Conservation (phyloP, 2,797 vertebrate genomes). For the Eremophila alpestris region DNA sequence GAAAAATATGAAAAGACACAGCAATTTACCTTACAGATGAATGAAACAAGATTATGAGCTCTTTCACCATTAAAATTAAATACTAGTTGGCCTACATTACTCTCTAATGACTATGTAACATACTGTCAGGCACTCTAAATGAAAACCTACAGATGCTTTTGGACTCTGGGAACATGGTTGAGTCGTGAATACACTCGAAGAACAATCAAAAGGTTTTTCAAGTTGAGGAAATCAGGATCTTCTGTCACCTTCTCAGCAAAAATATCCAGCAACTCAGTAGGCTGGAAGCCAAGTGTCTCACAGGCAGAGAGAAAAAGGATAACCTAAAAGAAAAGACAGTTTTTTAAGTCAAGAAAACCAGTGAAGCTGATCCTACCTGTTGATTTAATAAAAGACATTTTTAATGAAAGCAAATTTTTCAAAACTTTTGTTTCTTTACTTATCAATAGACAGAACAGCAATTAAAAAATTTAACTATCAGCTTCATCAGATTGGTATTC, state of each 20-base stretch:
- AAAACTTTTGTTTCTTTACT: not conserved
- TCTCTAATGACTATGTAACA: not conserved
- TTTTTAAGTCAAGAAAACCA: not conserved
- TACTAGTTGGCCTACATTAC: not conserved
- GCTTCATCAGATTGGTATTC: not conserved
- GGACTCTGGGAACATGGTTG: constrained; percentile 76
- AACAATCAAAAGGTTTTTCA: constrained; percentile 75
- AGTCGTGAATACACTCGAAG: constrained; percentile 83
- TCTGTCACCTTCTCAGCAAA: constrained; percentile 79
- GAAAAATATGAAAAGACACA: not conserved
- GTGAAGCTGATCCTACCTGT: not conserved
- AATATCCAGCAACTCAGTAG: constrained; percentile 78
- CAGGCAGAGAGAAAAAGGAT: constrained; percentile 79
- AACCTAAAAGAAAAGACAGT: constrained; percentile 73
- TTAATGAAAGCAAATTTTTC: not conserved
- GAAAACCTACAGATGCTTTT: constrained; percentile 78
- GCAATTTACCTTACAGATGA: not conserved
- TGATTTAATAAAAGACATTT: not conserved
- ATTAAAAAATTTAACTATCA: not conserved
- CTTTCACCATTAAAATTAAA: not conserved
- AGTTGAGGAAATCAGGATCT: constrained; percentile 73
- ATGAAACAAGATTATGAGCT: not conserved
- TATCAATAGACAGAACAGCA: not conserved
- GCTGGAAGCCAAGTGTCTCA: constrained; percentile 79
- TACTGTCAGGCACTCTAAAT: not conserved